Evolutionary conservation across 2,113 vertebrate genomes (phyloP).

Genomic region (Physeter macrocephalus): DNA sequence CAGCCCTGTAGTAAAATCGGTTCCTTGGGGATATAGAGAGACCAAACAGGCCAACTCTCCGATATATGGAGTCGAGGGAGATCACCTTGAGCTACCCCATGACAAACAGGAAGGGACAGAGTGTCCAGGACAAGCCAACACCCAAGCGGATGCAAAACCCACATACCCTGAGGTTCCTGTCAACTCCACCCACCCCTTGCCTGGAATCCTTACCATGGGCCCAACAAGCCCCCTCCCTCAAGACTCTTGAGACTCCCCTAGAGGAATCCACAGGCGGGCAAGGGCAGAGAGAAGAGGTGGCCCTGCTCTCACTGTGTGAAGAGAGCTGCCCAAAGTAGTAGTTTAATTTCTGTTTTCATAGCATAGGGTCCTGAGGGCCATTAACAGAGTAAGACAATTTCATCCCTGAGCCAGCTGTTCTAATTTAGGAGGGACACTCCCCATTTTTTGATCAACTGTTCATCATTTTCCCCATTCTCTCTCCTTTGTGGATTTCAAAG

Average conservation of each 20-base stretch:
- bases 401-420: slow-evolving; percentile 46
- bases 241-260: not conserved
- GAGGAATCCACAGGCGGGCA: not conserved
- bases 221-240: not conserved
- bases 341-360: slow-evolving; percentile 61
- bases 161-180: not conserved
- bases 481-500: slow-evolving; percentile 53
- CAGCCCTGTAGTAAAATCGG: slow-evolving; percentile 48
- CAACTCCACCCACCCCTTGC: not conserved
- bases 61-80: not conserved
- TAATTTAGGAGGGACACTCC: slow-evolving; percentile 51
- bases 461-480: slow-evolving; percentile 49
- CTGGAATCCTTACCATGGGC: not conserved
- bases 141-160: not conserved
- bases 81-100: slow-evolving; percentile 47
- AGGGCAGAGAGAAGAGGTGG: slow-evolving; percentile 7
- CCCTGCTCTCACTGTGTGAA: not conserved
- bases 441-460: slow-evolving; percentile 63
- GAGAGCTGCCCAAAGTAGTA: slow-evolving; percentile 17
- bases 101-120: not conserved
- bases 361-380: slow-evolving; percentile 42
- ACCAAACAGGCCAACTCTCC: slow-evolving; percentile 21
- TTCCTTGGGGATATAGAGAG: slow-evolving; percentile 39
- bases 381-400: slow-evolving; percentile 46
- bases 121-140: slow-evolving; percentile 26